Base-by-base conservation (phyloP, 2,888 invertebrate species). In the Apamea crenata region DNA sequence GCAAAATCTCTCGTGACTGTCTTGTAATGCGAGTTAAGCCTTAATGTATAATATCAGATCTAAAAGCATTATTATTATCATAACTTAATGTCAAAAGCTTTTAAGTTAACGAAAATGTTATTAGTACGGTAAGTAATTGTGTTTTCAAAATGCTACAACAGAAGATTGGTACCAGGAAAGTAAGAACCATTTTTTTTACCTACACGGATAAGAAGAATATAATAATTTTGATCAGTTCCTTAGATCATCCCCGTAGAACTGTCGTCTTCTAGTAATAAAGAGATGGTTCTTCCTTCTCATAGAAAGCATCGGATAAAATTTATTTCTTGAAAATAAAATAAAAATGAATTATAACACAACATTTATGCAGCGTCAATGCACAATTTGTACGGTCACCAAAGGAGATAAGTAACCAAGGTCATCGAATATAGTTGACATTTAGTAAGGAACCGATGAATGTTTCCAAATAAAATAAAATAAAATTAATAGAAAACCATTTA, bases 21-120 rank as follows among this genome's bases (percentile, higher is more conserved):
- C 47, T 29, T 32, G 16, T 66, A 72, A 72, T 36, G n/a, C 16
- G 36, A 71, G 36, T 71, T 67, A 53, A 59, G 21, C 25, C n/a
- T 53, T 53, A 40, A 69, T 65, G 29, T 67, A 67, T n/a, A 59
- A 67, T n/a, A 59, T 40, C n/a, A 77, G 44, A 44, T 78, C n/a
- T 78, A 61, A 66, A 66, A 83, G 65, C 50, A 44, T 66, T 70
- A 50, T 65, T 40, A 44, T 61, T 65, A 32, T 63, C 68, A 44
- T 79, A 65, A 69, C 16, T 40, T 40, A 59, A 66, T 53, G 16
- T 29, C 12, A 66, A 83, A 53, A 81, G 44, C 36, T 61, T 67
- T 61, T 53, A 56, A 53, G 25, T 53, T 50, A 47, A 12, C 25
- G n/a, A 67, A 25, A 25, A 29, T 70, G 2, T 29, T 47, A 18